Evolutionary conservation across 1,140 invertebrate genomes (phyloP), one percentile per base, ranked within the genome.

Genomic region (Hyles euphorbiae): DNA sequence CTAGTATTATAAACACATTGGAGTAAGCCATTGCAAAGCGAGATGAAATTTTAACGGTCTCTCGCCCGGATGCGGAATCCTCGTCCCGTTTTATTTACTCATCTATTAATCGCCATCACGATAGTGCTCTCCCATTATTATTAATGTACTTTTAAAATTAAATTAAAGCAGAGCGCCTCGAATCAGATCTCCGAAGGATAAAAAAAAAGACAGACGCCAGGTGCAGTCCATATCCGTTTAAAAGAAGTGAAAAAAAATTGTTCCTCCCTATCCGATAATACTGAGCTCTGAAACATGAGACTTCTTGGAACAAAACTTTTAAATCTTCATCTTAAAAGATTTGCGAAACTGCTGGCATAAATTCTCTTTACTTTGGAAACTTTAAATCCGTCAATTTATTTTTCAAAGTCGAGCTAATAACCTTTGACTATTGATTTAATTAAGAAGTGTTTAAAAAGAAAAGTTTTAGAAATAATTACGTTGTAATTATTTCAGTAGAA

Each of bases 151-250:
- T 11, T 11, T 48, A 3, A 22, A 11, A 46, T n/a, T 48, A 48
- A 48, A 48, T 48, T 48, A 12, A 11, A 48, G 11, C 47, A 48
- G n/a, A 48, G 5, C 47, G n/a, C 8, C 47, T n/a, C 6, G 3
- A 48, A n/a, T 48, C 47, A 6, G 47, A 48, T 3, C 47, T 48
- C 9, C 47, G 11, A 48, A 48, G 36, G 5, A 40, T 44, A 57
- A 53, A 58, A 49, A 34, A 34, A 69, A 68, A 75, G 74, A 61
- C 52, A 56, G 60, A 64, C 64, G 68, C 83, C 83, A 87, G 83
- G 83, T 87, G 83, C 77, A 67, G 72, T 64, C 70, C 70, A 77
- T 74, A 81, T 83, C 82, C 79, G 79, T 54, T 53, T 56, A 53
- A 74, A 59, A 63, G 62, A 64, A 64, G 54, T 62, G 22, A 22